Evolutionary conservation across 2,888 invertebrate genomes (phyloP).

Genomic region (Axea sp.): DNA sequence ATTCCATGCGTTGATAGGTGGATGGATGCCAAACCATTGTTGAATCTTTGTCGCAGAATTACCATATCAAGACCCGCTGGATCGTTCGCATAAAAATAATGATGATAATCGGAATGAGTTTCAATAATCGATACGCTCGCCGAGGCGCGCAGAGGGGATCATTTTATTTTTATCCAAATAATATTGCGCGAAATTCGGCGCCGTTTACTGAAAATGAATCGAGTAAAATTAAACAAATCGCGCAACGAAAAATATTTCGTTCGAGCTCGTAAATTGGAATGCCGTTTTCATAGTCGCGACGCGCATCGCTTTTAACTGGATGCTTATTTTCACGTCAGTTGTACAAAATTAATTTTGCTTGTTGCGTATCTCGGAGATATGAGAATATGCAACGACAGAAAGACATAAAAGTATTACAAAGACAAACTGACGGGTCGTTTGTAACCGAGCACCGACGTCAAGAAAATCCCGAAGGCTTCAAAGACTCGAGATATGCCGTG

Average conservation of each 20-base stretch:
- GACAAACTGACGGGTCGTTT: conserved; percentile 34
- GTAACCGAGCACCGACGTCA: conserved; percentile 20
- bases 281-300: too few relatives aligned
- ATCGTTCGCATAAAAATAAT: conserved; percentile 16
- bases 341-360: conserved; percentile 19
- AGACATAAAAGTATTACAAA: conserved; percentile 29
- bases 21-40: conserved; percentile 36
- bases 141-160: neutral
- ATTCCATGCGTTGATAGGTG: conserved; percentile 43
- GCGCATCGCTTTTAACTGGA: too few relatives aligned
- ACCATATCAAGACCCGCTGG: conserved; percentile 11
- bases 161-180: neutral
- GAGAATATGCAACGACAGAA: conserved; percentile 24
- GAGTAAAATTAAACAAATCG: too few relatives aligned
- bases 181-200: too few relatives aligned
- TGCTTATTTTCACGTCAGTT: conserved; percentile 19
- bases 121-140: conserved; percentile 4
- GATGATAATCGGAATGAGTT: conserved; percentile 3
- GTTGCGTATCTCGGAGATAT: conserved; percentile 1
- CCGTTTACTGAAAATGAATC: too few relatives aligned
- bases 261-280: too few relatives aligned
- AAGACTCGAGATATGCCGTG: conserved; percentile 12
- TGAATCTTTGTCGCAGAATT: conserved; percentile 43
- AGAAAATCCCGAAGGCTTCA: conserved; percentile 16
- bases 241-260: too few relatives aligned